Evolutionary conservation across 2,888 invertebrate species (phyloP).

Genomic region (Conomelus anceps): DNA sequence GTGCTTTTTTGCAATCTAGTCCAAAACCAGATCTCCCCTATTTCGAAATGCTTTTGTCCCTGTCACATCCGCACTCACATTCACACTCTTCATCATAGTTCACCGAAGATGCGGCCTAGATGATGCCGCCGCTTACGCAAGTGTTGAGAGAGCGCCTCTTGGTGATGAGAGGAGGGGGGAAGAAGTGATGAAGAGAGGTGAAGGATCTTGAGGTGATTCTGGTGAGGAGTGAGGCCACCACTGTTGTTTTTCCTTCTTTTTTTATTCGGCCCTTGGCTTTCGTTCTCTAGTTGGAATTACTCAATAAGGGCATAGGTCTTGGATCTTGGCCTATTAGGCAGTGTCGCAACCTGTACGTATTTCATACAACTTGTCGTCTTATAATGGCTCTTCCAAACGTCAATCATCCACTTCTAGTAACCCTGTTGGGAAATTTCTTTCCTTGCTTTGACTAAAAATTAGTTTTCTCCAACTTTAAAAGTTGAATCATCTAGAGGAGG

Average conservation of each 20-base stretch:
- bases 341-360: not conserved
- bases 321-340: not conserved
- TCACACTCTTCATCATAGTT: not conserved
- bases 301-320: not conserved
- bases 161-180: not conserved
- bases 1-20: not conserved
- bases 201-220: not conserved
- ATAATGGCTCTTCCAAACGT: too few species aligned
- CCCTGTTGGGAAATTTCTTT: not conserved
- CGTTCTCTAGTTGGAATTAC: not conserved
- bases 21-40: not conserved
- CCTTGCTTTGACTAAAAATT: not conserved
- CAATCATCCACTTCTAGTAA: not conserved
- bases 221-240: not conserved
- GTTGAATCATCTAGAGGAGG: too few species aligned
- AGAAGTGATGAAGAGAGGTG: not conserved
- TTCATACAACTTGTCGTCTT: not conserved
- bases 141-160: not conserved
- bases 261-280: not conserved
- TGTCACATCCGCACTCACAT: not conserved
- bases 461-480: too few species aligned
- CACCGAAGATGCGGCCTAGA: not conserved
- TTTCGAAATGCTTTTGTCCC: not conserved
- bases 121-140: not conserved
- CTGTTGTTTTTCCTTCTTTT: not conserved